These are phyloP conservation scores for Erpobdella octoculata DNA, from an alignment of 2,888 invertebrate genomes.

Conservation along the genomic window DNA sequence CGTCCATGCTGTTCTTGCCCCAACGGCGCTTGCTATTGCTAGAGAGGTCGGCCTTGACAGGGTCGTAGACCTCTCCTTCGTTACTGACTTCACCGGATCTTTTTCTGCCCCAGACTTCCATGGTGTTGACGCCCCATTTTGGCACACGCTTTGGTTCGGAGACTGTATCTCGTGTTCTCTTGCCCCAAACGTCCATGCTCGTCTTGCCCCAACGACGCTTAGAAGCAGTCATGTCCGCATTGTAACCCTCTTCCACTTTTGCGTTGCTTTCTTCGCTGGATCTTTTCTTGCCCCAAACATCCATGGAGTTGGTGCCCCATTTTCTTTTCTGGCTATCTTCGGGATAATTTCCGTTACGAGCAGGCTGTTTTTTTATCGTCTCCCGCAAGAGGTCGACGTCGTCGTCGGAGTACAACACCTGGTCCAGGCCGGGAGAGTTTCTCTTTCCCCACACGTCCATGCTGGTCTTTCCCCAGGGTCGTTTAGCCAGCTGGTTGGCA, in stretches of 20 bases:
- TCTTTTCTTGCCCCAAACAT: slow-evolving; percentile 12
- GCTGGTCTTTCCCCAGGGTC: neutral
- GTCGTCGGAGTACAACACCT: neutral
- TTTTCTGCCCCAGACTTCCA: slow-evolving; percentile 9
- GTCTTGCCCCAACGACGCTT: neutral
- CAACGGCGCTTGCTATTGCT: slow-evolving; percentile 1
- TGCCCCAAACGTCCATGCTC: no score
- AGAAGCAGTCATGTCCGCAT: no score
- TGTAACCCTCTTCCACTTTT: neutral
- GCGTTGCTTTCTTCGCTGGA: neutral
- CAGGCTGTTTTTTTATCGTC: no score
- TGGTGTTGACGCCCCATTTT: neutral
- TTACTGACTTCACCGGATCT: no score
- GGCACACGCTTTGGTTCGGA: no score
- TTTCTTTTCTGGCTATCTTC: neutral
- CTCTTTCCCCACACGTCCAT: no score
- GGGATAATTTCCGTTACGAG: no score
- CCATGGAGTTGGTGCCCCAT: slow-evolving; percentile 10
- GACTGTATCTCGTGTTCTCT: no score
- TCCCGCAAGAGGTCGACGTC: no score
- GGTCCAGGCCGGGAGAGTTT: neutral
- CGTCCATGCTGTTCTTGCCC: slow-evolving; percentile 8
- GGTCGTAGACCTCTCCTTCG: no score
- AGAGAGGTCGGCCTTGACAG: no score
- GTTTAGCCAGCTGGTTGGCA: no score